phyloP scores from a whole-genome alignment of 1,140 invertebrate genomes.

The Zaprionus kolodkinae region DNA sequence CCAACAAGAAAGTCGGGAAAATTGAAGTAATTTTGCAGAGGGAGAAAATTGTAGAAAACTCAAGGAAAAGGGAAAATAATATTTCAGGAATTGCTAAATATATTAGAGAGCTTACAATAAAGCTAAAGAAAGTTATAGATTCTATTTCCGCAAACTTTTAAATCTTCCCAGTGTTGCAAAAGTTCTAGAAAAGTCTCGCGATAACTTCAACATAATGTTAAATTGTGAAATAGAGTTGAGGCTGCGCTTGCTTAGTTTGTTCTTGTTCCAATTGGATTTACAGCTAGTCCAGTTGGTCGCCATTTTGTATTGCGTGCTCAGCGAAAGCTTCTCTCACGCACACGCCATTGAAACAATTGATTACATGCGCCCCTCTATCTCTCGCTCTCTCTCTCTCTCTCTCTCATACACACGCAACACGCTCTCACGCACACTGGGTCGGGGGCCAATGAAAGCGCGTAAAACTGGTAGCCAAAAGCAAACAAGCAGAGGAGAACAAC shows the following conservation, averaged over 20 bases:
- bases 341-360: conserved; percentile 58
- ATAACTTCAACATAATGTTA: no score
- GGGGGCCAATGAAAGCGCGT: conserved; percentile 81
- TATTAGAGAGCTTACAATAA: no score
- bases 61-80: no score
- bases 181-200: neutral
- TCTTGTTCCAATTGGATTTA: conserved; percentile 26
- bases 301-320: conserved; percentile 35
- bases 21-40: no score
- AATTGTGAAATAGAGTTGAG: neutral
- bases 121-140: no score
- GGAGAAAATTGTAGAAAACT: no score
- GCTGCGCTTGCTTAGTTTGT: neutral
- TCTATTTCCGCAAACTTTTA: no score
- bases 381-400: conserved; percentile 36
- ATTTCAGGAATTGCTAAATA: no score
- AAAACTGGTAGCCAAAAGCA: conserved; percentile 77
- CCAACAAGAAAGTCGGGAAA: neutral
- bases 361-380: conserved; percentile 37
- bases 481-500: conserved; percentile 24
- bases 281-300: conserved; percentile 25
- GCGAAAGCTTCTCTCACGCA: conserved; percentile 42
- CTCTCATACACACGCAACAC: neutral
- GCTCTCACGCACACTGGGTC: conserved; percentile 38
- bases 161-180: no score